Evolutionary conservation across 2,888 invertebrate species (phyloP).

Genomic region (Sepioteuthis lessoniana): DNA sequence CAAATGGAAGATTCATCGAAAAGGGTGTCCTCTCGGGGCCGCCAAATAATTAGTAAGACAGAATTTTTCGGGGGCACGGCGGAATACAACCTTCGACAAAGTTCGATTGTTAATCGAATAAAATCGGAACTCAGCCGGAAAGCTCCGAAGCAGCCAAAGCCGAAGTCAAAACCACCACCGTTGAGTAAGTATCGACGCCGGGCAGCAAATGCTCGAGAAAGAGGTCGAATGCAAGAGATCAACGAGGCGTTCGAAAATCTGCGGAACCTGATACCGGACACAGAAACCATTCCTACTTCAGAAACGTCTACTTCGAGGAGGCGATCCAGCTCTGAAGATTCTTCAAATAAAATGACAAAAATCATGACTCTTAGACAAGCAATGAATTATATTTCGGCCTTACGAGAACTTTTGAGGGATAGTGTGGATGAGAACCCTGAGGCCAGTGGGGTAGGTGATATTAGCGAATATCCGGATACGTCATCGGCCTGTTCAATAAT

Average conservation of each 20-base stretch:
- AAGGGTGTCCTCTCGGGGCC: not conserved
- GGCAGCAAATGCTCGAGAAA: slow-evolving; percentile 91
- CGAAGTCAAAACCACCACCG: slow-evolving; percentile 79
- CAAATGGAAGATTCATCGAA: not conserved
- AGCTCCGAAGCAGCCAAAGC: slow-evolving; percentile 72
- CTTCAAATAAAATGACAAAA: slow-evolving; percentile 85
- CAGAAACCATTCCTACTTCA: slow-evolving; percentile 53
- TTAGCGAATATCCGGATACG: slow-evolving; percentile 58
- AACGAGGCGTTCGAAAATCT: slow-evolving; percentile 90
- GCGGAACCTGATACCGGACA: slow-evolving; percentile 83
- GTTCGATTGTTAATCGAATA: slow-evolving; percentile 80
- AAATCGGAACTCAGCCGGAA: slow-evolving; percentile 76
- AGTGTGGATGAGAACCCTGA: slow-evolving; percentile 50
- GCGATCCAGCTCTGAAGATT: slow-evolving; percentile 47
- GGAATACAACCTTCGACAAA: slow-evolving; percentile 82
- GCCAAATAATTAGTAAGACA: not conserved
- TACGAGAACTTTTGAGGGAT: slow-evolving; percentile 75
- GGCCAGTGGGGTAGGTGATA: slow-evolving; percentile 56
- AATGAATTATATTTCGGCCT: slow-evolving; percentile 88
- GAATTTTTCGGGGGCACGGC: not conserved
- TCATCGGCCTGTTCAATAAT: slow-evolving; percentile 46
- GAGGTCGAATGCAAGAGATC: slow-evolving; percentile 91
- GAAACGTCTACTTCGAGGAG: slow-evolving; percentile 51
- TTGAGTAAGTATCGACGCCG: slow-evolving; percentile 91
- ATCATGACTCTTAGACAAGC: slow-evolving; percentile 90